These are phyloP conservation scores for Agonum fuliginosum DNA, from an alignment of 2,888 invertebrate genomes.

Conservation along the genomic window DNA sequence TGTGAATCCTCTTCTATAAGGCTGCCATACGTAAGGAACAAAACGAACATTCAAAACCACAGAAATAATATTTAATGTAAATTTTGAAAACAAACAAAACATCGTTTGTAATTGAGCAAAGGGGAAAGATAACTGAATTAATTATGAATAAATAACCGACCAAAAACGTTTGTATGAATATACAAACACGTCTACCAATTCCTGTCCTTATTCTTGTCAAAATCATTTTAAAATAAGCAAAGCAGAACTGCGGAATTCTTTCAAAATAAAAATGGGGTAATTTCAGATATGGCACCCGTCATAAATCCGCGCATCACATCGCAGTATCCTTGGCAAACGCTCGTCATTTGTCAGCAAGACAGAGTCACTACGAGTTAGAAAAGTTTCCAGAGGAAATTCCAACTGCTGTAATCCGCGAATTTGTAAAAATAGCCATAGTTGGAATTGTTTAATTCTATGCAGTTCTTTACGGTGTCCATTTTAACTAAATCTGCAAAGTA, in stretches of 20 bases:
- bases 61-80: too few relatives aligned
- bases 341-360: conserved; percentile 40
- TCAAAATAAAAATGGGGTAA: conserved; percentile 37
- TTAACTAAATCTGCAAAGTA: conserved; percentile 35
- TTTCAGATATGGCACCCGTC: conserved; percentile 47
- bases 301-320: conserved; percentile 42
- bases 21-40: too few relatives aligned
- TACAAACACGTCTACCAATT: too few relatives aligned
- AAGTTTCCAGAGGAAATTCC: background rate
- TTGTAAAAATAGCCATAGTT: background rate
- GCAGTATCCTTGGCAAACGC: conserved; percentile 11
- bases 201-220: too few relatives aligned
- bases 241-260: background rate
- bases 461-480: conserved; percentile 41
- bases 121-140: background rate
- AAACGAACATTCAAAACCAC: too few relatives aligned
- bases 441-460: background rate
- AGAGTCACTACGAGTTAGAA: background rate
- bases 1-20: too few relatives aligned
- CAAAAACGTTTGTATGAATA: too few relatives aligned
- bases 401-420: background rate
- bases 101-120: too few relatives aligned
- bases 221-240: background rate
- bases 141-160: background rate
- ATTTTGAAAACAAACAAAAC: too few relatives aligned